Base-by-base conservation (phyloP, 2,888 invertebrate genomes). In the Charanyca ferruginea region DNA sequence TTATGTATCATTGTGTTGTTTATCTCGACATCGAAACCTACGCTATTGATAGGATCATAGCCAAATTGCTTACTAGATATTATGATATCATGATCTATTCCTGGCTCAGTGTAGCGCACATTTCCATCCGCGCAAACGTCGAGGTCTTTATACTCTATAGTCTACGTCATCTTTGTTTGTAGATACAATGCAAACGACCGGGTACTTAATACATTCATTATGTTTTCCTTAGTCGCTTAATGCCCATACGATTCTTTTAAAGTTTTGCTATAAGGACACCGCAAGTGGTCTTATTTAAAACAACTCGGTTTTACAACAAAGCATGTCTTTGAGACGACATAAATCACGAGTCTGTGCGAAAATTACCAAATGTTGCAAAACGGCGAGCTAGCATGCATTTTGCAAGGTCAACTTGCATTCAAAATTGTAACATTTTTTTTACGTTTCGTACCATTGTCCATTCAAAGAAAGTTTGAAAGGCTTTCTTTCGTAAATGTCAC, bases 21-120 rank as follows among this genome's bases (percentile, higher is more conserved):
- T 78, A 76, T 81, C 80, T 77, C 63, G 57, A 47, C 57, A 76
- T 76, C 57, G 20, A 83, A 76, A 85, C 75, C 83, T 79, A 82
- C 78, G 83, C 85, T 76, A 77, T 85, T 83, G 71, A 83, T 82
- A 83, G 79, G 77, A 85, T 83, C 81, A 81, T 84, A 87, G 87
- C 87, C 86, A 85, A 88, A 89, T 87, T 85, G 86, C 85, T 80
- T 84, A 76, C 87, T 86, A 87, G 84, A 88, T 89, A 85, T 87
- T 90, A 91, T 94, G 93, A 94, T 91, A 91, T 94, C 93, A 94
- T 83, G 84, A 85, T 93, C 93, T 94, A 94, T 94, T 94, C 86
- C 85, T 86, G 86, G 90, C 87, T 85, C 79, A 80, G 88, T 88
- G 87, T 85, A 81, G 79, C 87, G 87, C 87, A 88, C 78, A 76